Evolutionary conservation across 1,140 invertebrate species (phyloP).

Genomic region (Meloidogyne exigua): DNA sequence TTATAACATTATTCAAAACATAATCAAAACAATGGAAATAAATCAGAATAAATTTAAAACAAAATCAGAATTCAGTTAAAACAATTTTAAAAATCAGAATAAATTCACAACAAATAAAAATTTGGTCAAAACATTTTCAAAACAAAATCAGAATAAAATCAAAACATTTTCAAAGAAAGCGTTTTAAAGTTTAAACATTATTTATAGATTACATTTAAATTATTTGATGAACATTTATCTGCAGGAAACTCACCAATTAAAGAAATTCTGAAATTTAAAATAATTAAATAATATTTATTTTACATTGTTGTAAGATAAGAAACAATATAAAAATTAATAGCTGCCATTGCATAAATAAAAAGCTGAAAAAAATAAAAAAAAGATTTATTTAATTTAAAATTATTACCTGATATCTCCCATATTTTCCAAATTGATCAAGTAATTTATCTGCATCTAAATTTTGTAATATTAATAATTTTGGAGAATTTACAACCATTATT

Average conservation of each 20-base stretch:
- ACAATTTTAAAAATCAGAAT: background rate
- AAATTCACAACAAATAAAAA: too few relatives aligned
- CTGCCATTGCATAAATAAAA: conserved; percentile 49
- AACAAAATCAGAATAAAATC: background rate
- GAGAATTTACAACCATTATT: background rate
- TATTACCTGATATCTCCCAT: conserved; percentile 49
- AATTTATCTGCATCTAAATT: conserved; percentile 52
- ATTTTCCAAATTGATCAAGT: conserved; percentile 46
- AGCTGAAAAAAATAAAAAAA: conserved; percentile 36
- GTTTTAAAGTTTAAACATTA: too few relatives aligned
- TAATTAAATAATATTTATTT: background rate
- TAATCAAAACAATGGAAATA: too few relatives aligned
- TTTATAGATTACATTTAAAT: background rate
- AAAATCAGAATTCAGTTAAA: background rate
- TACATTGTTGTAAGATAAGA: conserved; percentile 49
- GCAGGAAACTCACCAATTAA: conserved; percentile 30
- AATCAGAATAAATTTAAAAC: background rate
- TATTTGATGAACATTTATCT: conserved; percentile 11
- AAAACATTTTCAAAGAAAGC: background rate
- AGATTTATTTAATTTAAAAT: background rate
- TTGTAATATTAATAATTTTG: conserved; percentile 4
- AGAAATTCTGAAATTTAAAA: conserved; percentile 33
- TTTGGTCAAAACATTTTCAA: background rate
- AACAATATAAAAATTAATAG: conserved; percentile 40
- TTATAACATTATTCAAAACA: background rate